Conservation (phyloP, 1,140 invertebrate genomes). For the Gryon sp. region DNA sequence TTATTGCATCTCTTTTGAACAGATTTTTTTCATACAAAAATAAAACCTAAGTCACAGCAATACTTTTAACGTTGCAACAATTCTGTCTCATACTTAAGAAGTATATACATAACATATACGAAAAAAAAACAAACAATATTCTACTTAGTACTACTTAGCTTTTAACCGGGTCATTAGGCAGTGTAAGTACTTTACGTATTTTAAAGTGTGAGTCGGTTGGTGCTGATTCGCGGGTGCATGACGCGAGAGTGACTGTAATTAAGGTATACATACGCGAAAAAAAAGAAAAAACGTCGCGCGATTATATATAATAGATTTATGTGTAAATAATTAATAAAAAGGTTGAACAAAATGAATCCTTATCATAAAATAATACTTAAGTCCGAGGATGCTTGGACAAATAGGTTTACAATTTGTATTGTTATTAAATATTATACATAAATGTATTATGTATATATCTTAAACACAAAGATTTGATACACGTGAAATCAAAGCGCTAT, state of each 20-base stretch:
- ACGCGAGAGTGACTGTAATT: constrained; percentile 24
- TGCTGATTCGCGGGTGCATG: constrained; percentile 26
- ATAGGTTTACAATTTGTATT: no score
- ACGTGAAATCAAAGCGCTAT: constrained; percentile 13
- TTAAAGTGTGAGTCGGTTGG: constrained; percentile 32
- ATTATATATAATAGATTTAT: constrained; percentile 57
- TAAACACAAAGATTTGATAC: constrained; percentile 29
- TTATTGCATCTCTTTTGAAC: no score
- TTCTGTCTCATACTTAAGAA: constrained; percentile 22
- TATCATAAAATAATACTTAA: no score
- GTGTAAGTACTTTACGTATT: constrained; percentile 37
- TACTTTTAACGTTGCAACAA: constrained; percentile 34
- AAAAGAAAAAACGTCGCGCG: constrained; percentile 19
- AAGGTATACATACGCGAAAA: constrained; percentile 5
- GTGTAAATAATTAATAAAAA: constrained; percentile 56
- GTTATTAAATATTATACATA: constrained; percentile 54
- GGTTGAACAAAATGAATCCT: no score
- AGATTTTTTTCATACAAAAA: neutral
- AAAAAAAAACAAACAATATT: neutral
- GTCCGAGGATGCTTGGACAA: no score
- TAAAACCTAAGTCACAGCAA: neutral
- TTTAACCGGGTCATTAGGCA: constrained; percentile 39
- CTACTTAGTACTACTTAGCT: constrained; percentile 35
- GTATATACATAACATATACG: constrained; percentile 35
- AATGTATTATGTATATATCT: constrained; percentile 57